Conservation (phyloP, 2,113 vertebrate genomes). For the Macroglossus sobrinus region DNA sequence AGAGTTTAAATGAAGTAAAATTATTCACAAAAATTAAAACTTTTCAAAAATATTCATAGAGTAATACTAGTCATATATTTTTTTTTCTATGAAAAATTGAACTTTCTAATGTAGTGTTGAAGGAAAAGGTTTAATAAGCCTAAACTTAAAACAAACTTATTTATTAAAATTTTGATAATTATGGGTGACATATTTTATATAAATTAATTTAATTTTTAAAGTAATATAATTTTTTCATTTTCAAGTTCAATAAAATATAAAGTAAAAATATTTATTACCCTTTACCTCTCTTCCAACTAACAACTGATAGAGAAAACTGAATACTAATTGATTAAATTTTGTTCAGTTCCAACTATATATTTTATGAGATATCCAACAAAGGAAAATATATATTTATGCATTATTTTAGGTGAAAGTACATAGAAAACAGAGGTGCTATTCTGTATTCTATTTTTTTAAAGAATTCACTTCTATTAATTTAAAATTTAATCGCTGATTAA, state of each 20-base stretch:
- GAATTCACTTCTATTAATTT: background rate
- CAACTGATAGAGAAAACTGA: background rate
- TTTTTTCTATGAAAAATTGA: background rate
- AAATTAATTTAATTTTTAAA: background rate
- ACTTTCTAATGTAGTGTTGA: background rate
- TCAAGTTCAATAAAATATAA: background rate
- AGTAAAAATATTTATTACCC: background rate
- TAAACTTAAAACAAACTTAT: background rate
- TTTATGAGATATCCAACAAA: background rate
- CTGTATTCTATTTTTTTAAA: background rate
- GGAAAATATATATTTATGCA: background rate
- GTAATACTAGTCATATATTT: background rate
- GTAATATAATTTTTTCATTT: background rate
- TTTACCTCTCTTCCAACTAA: background rate
- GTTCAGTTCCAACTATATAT: background rate
- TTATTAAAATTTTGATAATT: background rate
- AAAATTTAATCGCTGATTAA: background rate
- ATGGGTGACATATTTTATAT: background rate
- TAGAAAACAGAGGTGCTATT: background rate
- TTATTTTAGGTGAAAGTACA: background rate
- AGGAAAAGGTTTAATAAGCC: background rate
- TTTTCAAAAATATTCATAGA: background rate
- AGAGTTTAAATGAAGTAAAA: background rate
- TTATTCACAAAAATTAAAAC: background rate
- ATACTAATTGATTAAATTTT: background rate